phyloP scores from a whole-genome alignment of 2,888 invertebrate species.

The Marasmarcha lunaedactyla region DNA sequence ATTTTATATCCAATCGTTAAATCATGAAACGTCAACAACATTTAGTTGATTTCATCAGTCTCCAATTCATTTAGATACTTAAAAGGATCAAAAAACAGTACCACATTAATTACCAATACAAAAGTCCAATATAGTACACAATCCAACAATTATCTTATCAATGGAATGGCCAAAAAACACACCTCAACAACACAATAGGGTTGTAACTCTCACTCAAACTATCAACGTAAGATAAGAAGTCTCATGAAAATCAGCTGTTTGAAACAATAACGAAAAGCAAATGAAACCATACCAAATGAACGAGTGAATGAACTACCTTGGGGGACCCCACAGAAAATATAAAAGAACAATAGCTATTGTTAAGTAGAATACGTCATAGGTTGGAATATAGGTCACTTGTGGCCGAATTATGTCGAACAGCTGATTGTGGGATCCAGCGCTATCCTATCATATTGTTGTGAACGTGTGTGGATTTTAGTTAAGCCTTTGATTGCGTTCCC shows the following conservation, averaged over 20 bases:
- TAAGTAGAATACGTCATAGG: constrained; percentile 56
- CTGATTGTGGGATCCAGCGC: constrained; percentile 47
- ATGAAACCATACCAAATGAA: constrained; percentile 54
- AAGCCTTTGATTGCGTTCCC: background rate
- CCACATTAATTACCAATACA: too few species aligned
- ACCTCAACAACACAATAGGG: background rate
- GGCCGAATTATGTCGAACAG: constrained; percentile 60
- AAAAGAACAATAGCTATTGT: constrained; percentile 69
- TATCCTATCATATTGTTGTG: too few species aligned
- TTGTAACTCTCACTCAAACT: constrained; percentile 29
- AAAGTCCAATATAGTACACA: too few species aligned
- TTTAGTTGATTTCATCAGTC: too few species aligned
- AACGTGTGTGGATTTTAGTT: too few species aligned
- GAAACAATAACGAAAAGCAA: constrained; percentile 61
- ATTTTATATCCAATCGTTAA: too few species aligned
- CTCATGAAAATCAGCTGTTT: constrained; percentile 59
- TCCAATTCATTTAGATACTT: too few species aligned
- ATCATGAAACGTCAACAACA: too few species aligned
- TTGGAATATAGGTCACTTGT: constrained; percentile 60
- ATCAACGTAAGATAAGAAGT: constrained; percentile 51
- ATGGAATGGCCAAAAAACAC: too few species aligned
- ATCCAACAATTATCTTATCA: too few species aligned
- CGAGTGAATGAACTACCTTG: constrained; percentile 65
- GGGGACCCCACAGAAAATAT: constrained; percentile 63
- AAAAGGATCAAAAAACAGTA: too few species aligned